Base-by-base conservation (phyloP, 2,797 vertebrate species). In the Sebastes paucispinis region DNA sequence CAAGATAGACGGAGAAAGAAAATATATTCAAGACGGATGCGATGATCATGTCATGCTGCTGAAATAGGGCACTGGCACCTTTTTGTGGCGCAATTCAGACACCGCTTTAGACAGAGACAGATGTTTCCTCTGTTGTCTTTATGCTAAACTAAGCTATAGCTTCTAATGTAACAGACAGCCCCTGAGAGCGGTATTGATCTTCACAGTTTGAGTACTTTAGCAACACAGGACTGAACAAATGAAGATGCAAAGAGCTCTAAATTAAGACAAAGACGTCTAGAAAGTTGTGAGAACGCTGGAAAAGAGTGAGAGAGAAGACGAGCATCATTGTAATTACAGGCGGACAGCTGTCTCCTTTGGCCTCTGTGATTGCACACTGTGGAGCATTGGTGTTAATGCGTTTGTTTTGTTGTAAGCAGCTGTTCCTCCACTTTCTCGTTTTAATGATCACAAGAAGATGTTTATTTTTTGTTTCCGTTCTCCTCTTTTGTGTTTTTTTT, bases 361-460 rank as follows among this genome's bases (percentile, higher is more conserved):
- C 81, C 81, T 88, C 79, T 83, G 85, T 93, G 88, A 93, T 93
- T 94, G 86, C 89, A 81, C 60, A 59, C 79, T 82, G 83, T 10
- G 59, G 84, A 84, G 79, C 81, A 78, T 75, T 83, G 84, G 86
- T 90, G 90, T 88, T 94, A 91, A 94, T 93, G 88, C 90, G 91
- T 92, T 94, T 92, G 89, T 93, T 93, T 93, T 87, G 85, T 89
- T 89, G 83, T 88, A 82, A 91, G 87, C 93, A 94, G 93, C 91
- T 94, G 93, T 92, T 94, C 83, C 69, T 88, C 69, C 64, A 79
- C 86, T 74, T 81, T 73, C 68, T 88, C 50, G 64, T 93, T 93
- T 92, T 93, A 91, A 94, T 92, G 87, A 93, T 92, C 86, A 88
- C 78, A 87, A 78, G 94, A 94, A 50, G 27, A 86, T 76, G 55